Base-by-base conservation (phyloP, 2,113 vertebrate species). In the Carlito syrichta region DNA sequence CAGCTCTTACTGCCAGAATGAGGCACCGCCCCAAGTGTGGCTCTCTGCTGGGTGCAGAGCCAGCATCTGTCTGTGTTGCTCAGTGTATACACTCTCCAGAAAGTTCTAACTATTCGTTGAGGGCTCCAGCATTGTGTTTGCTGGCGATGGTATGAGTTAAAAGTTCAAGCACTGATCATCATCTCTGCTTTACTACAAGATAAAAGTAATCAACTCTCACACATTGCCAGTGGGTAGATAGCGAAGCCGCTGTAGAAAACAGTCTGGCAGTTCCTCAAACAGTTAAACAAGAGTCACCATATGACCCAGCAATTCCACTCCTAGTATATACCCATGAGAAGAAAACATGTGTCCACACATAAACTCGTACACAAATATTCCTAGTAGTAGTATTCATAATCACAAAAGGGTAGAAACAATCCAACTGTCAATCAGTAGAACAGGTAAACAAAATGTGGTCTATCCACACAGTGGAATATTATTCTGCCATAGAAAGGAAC, bases 391-490 rank as follows among this genome's bases (percentile, higher is more conserved):
- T 20, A 27, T 25, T 48, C n/a, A 19, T 76, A 17, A 27, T 17
- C 7, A 19, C 27, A 7, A 0, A 8, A 56, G 56, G 56, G 35
- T 56, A 25, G 25, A 25, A n/a, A 35, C 54, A 45, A 6, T 43
- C 38, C 10, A 43, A 13, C 13, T 78, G 35, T 52, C 35, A 17
- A 5, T 56, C 69, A 19, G 2, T 27, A 45, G 45, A 52, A 11
- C 13, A 6, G 30, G 45, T 10, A 22, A 23, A 14, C 54, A 22
- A 4, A 2, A 20, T 3, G 35, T 27, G 19, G 40, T 23, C 27
- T 12, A 5, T 5, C 50, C 13, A 1, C 13, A 1, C 2, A 0
- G 23, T 6, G 40, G 48, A 2, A 2, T 40, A 17, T 14, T 32
- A 40, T 3, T 14, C 78, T 6, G 43, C 23, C 52, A 19, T 8